Conservation (phyloP, 2,797 vertebrate genomes). For the Emydoidea blandingii region DNA sequence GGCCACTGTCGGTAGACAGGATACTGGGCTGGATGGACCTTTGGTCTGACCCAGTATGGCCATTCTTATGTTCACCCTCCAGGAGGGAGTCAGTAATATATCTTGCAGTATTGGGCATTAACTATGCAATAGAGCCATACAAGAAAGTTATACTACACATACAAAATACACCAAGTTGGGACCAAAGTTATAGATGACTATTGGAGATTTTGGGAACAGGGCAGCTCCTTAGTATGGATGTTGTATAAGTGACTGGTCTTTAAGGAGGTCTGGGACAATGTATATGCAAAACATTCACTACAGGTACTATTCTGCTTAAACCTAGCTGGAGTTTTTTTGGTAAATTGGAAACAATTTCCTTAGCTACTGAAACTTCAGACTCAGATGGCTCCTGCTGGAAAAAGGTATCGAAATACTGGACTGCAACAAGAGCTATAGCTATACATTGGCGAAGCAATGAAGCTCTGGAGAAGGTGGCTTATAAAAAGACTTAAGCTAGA, state of each 20-base stretch:
- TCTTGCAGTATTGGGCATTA: background rate
- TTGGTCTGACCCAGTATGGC: too few relatives aligned
- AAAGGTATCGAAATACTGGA: background rate
- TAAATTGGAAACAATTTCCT: background rate
- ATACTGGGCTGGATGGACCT: too few relatives aligned
- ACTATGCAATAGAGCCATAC: background rate
- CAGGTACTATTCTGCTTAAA: background rate
- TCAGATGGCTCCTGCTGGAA: background rate
- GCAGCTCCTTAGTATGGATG: background rate
- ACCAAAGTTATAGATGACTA: background rate
- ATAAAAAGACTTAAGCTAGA: background rate
- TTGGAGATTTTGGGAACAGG: background rate
- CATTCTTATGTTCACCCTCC: background rate
- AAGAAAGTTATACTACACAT: background rate
- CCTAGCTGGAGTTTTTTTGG: background rate
- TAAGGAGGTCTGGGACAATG: background rate
- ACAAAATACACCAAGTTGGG: background rate
- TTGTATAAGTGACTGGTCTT: accelerated
- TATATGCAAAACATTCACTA: background rate
- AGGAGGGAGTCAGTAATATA: accelerated
- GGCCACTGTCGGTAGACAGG: too few relatives aligned
- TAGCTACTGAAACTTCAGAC: background rate
- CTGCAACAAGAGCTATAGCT: background rate
- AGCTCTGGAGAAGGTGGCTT: background rate
- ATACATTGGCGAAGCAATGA: background rate